Percentiles rank a stretch among this genome's conserved stretches.
These are phyloP conservation scores for Temnothorax ravouxi DNA, from an alignment of 2,888 invertebrate genomes.

Conservation along the genomic window DNA sequence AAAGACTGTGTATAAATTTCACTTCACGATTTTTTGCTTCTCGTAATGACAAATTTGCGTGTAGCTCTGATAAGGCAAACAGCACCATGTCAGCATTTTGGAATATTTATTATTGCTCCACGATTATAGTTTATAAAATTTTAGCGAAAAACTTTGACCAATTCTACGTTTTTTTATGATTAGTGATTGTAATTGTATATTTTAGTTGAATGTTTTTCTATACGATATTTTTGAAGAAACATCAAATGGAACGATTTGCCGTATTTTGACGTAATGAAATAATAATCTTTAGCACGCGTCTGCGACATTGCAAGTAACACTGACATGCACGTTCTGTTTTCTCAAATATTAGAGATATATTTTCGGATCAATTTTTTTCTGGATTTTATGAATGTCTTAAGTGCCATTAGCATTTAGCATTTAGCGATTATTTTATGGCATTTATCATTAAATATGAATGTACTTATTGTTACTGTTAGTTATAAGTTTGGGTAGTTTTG, in stretches of 20 bases:
- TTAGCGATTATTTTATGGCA: conserved; percentile 30
- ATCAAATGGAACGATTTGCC: neutral
- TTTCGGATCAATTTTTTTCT: neutral
- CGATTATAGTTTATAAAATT: neutral
- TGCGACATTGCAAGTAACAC: conserved; percentile 30
- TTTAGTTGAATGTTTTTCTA: conserved; percentile 11
- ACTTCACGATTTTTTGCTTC: conserved; percentile 74
- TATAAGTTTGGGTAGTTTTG: conserved; percentile 46
- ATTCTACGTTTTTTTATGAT: neutral
- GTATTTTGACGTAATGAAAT: neutral
- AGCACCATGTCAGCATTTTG: conserved; percentile 10
- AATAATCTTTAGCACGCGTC: conserved; percentile 28
- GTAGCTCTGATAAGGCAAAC: conserved; percentile 18
- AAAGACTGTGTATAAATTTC: conserved; percentile 69
- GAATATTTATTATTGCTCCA: conserved; percentile 10
- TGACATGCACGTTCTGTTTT: conserved; percentile 23
- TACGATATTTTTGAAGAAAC: conserved; percentile 1
- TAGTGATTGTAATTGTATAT: conserved; percentile 20
- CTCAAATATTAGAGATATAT: conserved; percentile 19
- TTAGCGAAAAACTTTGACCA: neutral
- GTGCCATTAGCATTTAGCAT: neutral
- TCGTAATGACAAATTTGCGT: conserved; percentile 58
- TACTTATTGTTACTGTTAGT: neutral
- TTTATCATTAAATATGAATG: conserved; percentile 6
- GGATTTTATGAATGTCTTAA: conserved; percentile 16